phyloP scores from a whole-genome alignment of 2,888 invertebrate species.

The Chironomus tentans region DNA sequence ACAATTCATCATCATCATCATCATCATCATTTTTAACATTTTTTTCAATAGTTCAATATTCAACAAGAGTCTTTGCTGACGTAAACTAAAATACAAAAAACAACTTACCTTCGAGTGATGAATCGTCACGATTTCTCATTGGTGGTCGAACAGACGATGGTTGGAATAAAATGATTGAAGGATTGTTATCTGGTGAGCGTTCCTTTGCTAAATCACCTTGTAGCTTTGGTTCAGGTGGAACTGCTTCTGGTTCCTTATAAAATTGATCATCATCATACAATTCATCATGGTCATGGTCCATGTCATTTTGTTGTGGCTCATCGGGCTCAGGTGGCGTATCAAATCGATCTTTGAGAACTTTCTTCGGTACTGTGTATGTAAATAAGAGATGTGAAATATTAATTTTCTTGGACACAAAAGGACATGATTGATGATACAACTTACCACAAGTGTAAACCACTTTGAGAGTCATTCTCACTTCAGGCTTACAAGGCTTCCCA shows the following conservation, averaged over 20 bases:
- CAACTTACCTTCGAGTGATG: slow-evolving; percentile 16
- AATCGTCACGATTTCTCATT: background rate
- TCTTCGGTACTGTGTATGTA: slow-evolving; percentile 59
- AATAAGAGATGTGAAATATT: no score
- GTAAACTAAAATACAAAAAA: background rate
- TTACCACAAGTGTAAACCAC: slow-evolving; percentile 83
- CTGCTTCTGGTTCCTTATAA: slow-evolving; percentile 49
- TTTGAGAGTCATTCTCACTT: slow-evolving; percentile 77
- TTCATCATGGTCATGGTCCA: slow-evolving; percentile 46
- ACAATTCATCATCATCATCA: no score
- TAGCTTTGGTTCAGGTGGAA: slow-evolving; percentile 45
- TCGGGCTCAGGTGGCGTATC: slow-evolving; percentile 71
- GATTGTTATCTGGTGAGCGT: background rate
- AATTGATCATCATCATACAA: slow-evolving; percentile 48
- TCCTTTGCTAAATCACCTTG: slow-evolving; percentile 37
- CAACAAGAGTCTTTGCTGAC: background rate
- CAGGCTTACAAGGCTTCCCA: slow-evolving; percentile 70
- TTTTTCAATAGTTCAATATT: background rate
- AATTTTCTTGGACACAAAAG: no score
- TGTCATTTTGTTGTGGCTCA: slow-evolving; percentile 50
- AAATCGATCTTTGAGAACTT: slow-evolving; percentile 73
- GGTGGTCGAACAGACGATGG: slow-evolving; percentile 10
- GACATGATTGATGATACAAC: slow-evolving; percentile 33
- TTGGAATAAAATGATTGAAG: background rate
- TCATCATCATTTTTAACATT: no score